phyloP scores from a whole-genome alignment of 2,888 invertebrate species.

The Rhogogaster chlorosoma region DNA sequence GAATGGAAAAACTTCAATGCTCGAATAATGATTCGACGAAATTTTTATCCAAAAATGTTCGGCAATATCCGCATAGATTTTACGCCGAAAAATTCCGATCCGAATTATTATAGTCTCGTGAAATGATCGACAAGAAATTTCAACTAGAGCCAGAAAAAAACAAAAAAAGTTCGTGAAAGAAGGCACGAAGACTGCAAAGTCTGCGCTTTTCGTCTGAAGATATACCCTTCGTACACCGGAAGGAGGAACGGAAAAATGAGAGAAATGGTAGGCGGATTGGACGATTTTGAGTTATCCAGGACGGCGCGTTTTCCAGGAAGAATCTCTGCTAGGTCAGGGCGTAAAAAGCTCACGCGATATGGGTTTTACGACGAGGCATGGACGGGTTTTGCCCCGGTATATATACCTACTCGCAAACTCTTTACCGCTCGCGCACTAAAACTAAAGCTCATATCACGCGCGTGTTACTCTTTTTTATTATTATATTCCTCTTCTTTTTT shows the following conservation, averaged over 20 bases:
- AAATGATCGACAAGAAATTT: neutral
- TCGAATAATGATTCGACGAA: neutral
- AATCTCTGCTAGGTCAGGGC: constrained; percentile 33
- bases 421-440: constrained; percentile 33
- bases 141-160: neutral
- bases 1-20: neutral
- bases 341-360: constrained; percentile 48
- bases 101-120: neutral
- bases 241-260: neutral
- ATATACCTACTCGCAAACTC: constrained; percentile 33
- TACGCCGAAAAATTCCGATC: neutral
- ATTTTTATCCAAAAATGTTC: neutral
- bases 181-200: neutral
- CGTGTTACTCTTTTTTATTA: constrained; percentile 34
- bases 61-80: neutral
- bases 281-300: constrained; percentile 39
- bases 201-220: neutral
- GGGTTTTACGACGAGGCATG: constrained; percentile 46
- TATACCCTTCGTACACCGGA: neutral
- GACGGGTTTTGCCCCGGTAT: constrained; percentile 19
- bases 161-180: neutral
- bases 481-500: neutral
- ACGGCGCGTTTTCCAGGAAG: constrained; percentile 6
- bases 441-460: constrained; percentile 43
- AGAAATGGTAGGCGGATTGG: neutral